phyloP scores from a whole-genome alignment of 92 coral and sea anemone species.

The Blastomussa wellsi region DNA sequence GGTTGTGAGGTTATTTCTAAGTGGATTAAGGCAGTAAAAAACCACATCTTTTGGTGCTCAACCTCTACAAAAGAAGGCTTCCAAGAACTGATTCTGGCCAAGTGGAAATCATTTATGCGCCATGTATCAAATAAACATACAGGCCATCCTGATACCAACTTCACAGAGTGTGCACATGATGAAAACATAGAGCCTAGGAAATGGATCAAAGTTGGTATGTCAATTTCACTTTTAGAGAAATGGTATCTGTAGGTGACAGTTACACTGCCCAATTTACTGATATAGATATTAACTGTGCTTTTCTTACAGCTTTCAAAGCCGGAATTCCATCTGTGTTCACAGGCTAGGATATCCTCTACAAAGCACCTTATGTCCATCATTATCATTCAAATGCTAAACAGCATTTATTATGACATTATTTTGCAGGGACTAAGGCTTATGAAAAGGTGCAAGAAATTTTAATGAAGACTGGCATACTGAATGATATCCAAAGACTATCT shows the following conservation, averaged over 20 bases:
- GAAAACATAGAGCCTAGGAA: slow-evolving; percentile 43
- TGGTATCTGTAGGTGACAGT: slow-evolving; percentile 12
- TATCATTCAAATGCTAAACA: too few species aligned
- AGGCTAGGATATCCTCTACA: too few species aligned
- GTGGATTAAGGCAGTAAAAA: slow-evolving; percentile 48
- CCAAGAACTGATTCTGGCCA: slow-evolving; percentile 44
- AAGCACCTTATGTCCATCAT: too few species aligned
- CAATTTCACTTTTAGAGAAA: neutral
- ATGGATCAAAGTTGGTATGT: slow-evolving; percentile 47
- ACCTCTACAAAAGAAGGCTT: slow-evolving; percentile 50
- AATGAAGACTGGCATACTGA: slow-evolving; percentile 43
- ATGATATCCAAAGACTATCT: slow-evolving; percentile 46
- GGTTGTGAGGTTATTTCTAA: slow-evolving; percentile 42
- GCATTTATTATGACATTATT: neutral
- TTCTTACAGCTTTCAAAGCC: slow-evolving; percentile 11
- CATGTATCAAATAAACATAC: slow-evolving; percentile 50
- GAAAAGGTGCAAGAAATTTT: slow-evolving; percentile 43
- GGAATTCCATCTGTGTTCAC: too few species aligned
- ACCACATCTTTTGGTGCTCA: slow-evolving; percentile 52
- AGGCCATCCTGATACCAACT: slow-evolving; percentile 28
- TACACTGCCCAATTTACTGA: slow-evolving; percentile 11
- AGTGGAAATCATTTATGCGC: slow-evolving; percentile 49
- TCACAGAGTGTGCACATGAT: slow-evolving; percentile 51
- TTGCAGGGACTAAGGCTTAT: slow-evolving; percentile 49
- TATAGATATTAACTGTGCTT: slow-evolving; percentile 8